phyloP scores from a whole-genome alignment of 2,113 vertebrate genomes.

The Elephantulus edwardii region DNA sequence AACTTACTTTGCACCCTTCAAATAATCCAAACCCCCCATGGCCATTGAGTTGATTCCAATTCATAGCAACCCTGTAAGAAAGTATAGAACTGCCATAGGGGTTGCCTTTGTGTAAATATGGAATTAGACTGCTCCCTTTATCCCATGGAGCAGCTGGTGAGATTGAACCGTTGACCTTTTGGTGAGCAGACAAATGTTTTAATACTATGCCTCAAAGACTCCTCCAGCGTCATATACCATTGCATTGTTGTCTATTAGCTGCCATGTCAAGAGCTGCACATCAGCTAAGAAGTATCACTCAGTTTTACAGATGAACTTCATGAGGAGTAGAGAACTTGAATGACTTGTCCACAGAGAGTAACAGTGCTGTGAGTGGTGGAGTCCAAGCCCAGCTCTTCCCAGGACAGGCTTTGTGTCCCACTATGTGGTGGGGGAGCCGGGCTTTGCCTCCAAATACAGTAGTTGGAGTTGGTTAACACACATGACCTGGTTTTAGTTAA shows the following conservation, averaged over 20 bases:
- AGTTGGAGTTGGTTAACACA: not conserved
- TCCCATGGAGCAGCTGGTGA: too few species aligned
- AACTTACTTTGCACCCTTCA: not conserved
- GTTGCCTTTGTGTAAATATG: too few species aligned
- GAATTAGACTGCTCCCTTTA: too few species aligned
- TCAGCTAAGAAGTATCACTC: fast-evolving
- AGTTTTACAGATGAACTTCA: not conserved
- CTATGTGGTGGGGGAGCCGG: not conserved
- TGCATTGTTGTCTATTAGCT: fast-evolving
- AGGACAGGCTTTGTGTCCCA: fast-evolving
- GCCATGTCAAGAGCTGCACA: not conserved
- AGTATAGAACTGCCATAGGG: too few species aligned
- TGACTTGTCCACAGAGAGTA: not conserved
- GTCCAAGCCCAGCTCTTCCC: not conserved
- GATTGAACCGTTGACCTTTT: too few species aligned
- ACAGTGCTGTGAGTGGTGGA: fast-evolving
- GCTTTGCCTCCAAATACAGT: fast-evolving
- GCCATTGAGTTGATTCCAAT: fast-evolving
- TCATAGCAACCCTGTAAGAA: not conserved
- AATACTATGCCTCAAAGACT: too few species aligned
- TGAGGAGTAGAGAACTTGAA: fast-evolving
- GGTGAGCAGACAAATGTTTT: too few species aligned
- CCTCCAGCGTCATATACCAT: too few species aligned
- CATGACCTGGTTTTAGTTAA: not conserved
- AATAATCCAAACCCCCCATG: too few species aligned